Conservation (phyloP, 2,797 vertebrate species). For the Pangasius krempfi region DNA sequence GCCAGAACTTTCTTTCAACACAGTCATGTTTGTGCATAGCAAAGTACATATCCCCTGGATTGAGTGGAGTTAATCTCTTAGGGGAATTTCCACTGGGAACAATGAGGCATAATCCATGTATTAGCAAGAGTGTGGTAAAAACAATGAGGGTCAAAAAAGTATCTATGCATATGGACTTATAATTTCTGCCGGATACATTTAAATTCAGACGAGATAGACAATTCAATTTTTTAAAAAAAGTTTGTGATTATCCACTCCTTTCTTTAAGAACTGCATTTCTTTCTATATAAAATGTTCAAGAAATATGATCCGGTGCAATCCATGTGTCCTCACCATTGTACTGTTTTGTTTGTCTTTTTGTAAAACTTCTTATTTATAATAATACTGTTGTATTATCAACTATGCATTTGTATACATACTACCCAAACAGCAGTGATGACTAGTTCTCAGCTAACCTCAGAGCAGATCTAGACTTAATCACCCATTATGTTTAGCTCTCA, state of each 20-base stretch:
- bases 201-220: neutral
- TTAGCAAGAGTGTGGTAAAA: conserved; percentile 15
- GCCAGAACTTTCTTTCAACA: neutral
- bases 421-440: neutral
- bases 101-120: conserved; percentile 29
- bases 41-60: neutral
- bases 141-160: neutral
- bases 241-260: too few relatives aligned
- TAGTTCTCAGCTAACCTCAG: neutral
- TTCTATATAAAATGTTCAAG: neutral
- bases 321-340: neutral
- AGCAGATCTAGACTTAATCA: neutral
- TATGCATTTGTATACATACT: too few relatives aligned
- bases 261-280: neutral
- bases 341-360: neutral
- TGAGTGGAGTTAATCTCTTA: conserved; percentile 12
- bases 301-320: neutral
- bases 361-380: neutral
- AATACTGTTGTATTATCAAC: neutral
- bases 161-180: neutral
- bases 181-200: neutral
- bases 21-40: neutral
- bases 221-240: neutral
- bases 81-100: conserved; percentile 16
- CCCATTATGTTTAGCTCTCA: neutral